Base-by-base conservation (phyloP, 2,888 invertebrate species). In the Melanostoma mellinum region DNA sequence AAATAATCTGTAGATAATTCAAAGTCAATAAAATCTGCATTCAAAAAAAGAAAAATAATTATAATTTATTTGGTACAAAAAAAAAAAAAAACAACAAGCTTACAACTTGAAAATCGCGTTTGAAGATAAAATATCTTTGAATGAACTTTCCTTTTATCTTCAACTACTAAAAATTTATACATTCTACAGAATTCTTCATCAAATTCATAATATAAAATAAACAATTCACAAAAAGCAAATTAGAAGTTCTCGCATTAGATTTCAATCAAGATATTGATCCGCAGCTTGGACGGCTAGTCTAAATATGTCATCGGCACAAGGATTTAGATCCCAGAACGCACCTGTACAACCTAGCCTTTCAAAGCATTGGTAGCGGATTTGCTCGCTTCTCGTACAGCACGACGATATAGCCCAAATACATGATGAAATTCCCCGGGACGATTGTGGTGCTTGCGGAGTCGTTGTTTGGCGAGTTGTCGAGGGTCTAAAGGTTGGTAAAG, bases 331-430 rank as follows among this genome's bases (percentile, higher is more conserved):
- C 93, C 96, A 96, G 91, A 95, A 95, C 63, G 94, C 93, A 0
- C 95, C 95, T 0, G 93, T 93, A 88, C 96, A 97, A 5, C 94
- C 93, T 68, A 95, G 90, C 6, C 93, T 91, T 89, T 96, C 96
- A 80, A 96, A 96, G 88, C 96, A 97, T 9, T 89, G 90, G 85
- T 92, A 92, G 2, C 92, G 90, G 61, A 93, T 90, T 9, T 92
- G 89, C n/a, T 90, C 90, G 35, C 89, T 89, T 0, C 91, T 90
- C 1, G 93, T 92, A 87, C 96, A 96, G 88, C 96, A 97, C 2
- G 94, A 93, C 4, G 95, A 91, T 61, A 96, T 95, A 0, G 96
- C 96, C 93, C 95, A 94, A 0, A 95, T 94, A 87, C 96, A 96
- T 0, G 93, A 92, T 6, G 94, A 92, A 0, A 94, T 92, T 33